phyloP scores from a whole-genome alignment of 2,797 vertebrate genomes.

The Podargus strigoides region DNA sequence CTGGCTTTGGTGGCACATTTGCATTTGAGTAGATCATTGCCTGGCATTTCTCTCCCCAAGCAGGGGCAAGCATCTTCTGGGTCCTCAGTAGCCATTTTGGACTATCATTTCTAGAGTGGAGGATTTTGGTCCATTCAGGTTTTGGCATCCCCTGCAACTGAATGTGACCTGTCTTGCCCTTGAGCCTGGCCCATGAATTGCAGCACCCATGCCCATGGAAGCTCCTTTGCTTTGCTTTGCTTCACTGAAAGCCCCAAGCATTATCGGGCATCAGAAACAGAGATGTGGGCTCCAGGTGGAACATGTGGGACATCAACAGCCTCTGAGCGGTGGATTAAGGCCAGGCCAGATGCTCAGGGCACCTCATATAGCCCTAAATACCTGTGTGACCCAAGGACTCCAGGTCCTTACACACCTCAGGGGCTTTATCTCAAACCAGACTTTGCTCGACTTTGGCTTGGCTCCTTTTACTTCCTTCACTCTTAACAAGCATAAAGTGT shows the following conservation, averaged over 20 bases:
- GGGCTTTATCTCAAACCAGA: neutral
- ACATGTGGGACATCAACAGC: neutral
- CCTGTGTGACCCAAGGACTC: neutral
- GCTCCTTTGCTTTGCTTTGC: neutral
- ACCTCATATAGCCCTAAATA: neutral
- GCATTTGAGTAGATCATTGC: neutral
- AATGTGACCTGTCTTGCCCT: neutral
- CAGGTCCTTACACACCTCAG: neutral
- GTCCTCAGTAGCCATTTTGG: neutral
- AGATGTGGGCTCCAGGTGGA: neutral
- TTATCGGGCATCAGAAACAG: neutral
- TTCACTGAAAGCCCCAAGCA: neutral
- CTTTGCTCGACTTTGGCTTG: accelerated
- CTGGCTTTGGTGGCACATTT: neutral
- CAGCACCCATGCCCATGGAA: neutral
- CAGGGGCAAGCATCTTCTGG: neutral
- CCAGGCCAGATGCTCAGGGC: neutral
- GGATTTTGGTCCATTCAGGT: neutral
- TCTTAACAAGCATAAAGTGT: neutral
- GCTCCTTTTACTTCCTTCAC: neutral
- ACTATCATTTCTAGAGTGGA: neutral
- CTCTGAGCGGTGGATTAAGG: neutral
- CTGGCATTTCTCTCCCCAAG: neutral
- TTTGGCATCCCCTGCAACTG: neutral
- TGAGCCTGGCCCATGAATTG: neutral